A percentile compares a stretch with the other conserved stretches of the same genome.
These are phyloP conservation scores for Coluber constrictor DNA, from an alignment of 2,797 vertebrate genomes.

Conservation along the genomic window DNA sequence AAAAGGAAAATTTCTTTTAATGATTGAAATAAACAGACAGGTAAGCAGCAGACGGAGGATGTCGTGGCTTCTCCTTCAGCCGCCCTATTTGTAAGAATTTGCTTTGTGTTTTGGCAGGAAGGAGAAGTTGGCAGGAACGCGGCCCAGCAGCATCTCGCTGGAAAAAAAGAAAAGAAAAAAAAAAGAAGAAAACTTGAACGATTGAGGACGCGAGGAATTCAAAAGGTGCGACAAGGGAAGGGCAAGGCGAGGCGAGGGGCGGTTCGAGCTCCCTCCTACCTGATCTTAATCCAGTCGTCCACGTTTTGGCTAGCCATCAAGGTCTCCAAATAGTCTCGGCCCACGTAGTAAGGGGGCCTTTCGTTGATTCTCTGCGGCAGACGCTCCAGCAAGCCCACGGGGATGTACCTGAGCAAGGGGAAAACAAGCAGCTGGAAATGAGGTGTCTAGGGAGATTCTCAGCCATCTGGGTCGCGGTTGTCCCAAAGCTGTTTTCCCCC, in stretches of 20 bases:
- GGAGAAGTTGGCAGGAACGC: slow-evolving; percentile 82
- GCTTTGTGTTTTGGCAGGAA: slow-evolving; percentile 98
- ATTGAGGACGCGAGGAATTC: too few relatives aligned
- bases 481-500: too few relatives aligned
- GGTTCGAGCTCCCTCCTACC: slow-evolving; percentile 65
- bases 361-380: slow-evolving; percentile 91
- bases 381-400: slow-evolving; percentile 86
- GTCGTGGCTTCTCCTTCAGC: rapidly evolving
- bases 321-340: slow-evolving; percentile 89
- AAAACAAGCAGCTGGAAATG: neutral
- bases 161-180: neutral
- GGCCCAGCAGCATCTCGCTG: slow-evolving; percentile 93
- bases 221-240: too few relatives aligned
- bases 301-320: slow-evolving; percentile 94
- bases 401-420: slow-evolving; percentile 80
- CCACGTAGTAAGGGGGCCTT: slow-evolving; percentile 89
- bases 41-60: rapidly evolving
- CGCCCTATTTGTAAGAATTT: slow-evolving; percentile 86
- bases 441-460: too few relatives aligned
- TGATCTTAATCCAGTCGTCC: slow-evolving; percentile 90
- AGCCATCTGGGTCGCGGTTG: too few relatives aligned
- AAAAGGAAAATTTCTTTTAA: neutral
- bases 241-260: too few relatives aligned
- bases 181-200: neutral
- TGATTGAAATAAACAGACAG: neutral